Percentiles rank a stretch among this genome's conserved stretches.
Conservation (phyloP, 2,797 vertebrate genomes). For the Sebastiscus albofasciatus region DNA sequence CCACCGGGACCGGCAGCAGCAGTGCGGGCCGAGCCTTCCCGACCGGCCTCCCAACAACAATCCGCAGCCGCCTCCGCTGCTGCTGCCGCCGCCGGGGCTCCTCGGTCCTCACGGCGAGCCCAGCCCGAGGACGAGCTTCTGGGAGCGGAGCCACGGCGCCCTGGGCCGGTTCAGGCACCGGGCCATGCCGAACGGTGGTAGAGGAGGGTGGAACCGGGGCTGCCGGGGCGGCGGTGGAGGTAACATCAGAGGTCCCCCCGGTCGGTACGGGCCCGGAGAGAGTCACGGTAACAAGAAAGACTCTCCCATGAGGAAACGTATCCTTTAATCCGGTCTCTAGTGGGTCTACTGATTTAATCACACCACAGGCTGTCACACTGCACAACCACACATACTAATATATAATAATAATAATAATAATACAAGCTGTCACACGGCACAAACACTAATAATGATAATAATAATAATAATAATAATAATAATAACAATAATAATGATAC, state of each 20-base stretch:
- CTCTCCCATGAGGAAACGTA: slow-evolving; percentile 89
- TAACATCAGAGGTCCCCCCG: slow-evolving; percentile 69
- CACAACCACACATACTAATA: not conserved
- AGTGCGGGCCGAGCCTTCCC: slow-evolving; percentile 74
- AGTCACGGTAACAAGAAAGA: slow-evolving; percentile 82
- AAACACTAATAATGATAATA: too few species aligned
- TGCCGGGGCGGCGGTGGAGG: slow-evolving; percentile 68
- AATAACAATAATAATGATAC: too few species aligned
- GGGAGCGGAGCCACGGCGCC: slow-evolving; percentile 94
- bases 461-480: too few species aligned
- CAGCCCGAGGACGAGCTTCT: slow-evolving; percentile 89
- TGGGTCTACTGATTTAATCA: slow-evolving; percentile 4
- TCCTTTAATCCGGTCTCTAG: slow-evolving; percentile 75
- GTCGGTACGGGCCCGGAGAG: slow-evolving; percentile 75
- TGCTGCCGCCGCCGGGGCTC: slow-evolving; percentile 48
- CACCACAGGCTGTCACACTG: not conserved
- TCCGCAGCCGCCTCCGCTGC: slow-evolving; percentile 38
- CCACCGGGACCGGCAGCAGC: slow-evolving; percentile 70
- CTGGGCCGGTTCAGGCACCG: slow-evolving; percentile 90
- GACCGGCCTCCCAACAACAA: slow-evolving; percentile 61
- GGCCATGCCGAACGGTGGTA: slow-evolving; percentile 81
- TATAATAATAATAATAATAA: too few species aligned
- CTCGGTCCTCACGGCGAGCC: slow-evolving; percentile 76
- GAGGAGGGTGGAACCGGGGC: slow-evolving; percentile 81
- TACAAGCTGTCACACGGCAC: too few species aligned